Conservation (phyloP, 2,888 invertebrate genomes). For the Empis livida region DNA sequence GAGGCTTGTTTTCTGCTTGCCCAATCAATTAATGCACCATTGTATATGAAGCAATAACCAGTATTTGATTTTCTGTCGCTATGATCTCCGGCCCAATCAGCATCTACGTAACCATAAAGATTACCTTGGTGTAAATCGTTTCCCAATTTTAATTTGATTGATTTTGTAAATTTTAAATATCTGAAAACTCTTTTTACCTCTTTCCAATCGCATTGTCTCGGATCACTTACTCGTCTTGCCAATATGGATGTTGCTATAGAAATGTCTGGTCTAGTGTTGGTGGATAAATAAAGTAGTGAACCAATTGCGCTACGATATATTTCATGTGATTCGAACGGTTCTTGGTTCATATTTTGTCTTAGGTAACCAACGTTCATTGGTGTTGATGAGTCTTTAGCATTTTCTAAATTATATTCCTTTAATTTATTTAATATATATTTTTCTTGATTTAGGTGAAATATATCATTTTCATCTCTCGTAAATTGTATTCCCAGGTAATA, state of each 20-base stretch:
- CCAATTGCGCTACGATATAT: slow-evolving; percentile 15
- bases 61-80: slow-evolving; percentile 18
- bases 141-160: background rate
- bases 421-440: slow-evolving; percentile 3
- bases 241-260: slow-evolving; percentile 10
- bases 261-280: slow-evolving; percentile 16
- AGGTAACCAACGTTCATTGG: slow-evolving; percentile 5
- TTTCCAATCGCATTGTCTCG: slow-evolving; percentile 5
- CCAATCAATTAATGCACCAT: slow-evolving; percentile 15
- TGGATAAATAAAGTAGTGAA: slow-evolving; percentile 13
- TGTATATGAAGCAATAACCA: slow-evolving; percentile 12
- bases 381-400: slow-evolving; percentile 4
- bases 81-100: slow-evolving; percentile 19
- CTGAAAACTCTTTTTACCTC: slow-evolving; percentile 8
- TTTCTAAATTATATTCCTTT: slow-evolving; percentile 1
- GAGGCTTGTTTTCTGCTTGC: slow-evolving; percentile 14
- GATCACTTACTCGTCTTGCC: slow-evolving; percentile 6
- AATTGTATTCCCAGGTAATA: background rate
- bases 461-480: background rate
- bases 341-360: background rate
- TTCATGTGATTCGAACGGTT: slow-evolving; percentile 1
- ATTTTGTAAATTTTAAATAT: slow-evolving; percentile 14
- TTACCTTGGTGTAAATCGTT: background rate
- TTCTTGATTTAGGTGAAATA: background rate
- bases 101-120: slow-evolving; percentile 2